Base-by-base conservation (phyloP, 2,113 vertebrate species). In the Pionites leucogaster region DNA sequence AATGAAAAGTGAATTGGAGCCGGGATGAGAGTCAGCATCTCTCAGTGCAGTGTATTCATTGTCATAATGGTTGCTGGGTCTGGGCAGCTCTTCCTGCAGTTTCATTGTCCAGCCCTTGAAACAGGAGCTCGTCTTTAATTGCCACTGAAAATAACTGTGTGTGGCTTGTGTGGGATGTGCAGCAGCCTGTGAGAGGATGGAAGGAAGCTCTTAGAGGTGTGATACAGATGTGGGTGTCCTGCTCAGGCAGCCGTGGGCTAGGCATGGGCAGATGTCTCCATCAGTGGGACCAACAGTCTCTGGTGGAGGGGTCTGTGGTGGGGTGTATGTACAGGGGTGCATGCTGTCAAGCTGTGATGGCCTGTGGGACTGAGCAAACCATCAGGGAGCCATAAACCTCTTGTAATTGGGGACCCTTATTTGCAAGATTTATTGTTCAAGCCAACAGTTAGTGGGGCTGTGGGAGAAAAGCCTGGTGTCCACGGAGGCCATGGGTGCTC, bases 291-390 rank as follows among this genome's bases (percentile, higher is more conserved):
- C 29, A 9, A 19, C 15, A 16, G 44, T 10, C 13, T 50, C 13
- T 59, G 46, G 18, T 33, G 35, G 7, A 5, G 7, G 3, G 0
- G 0, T 5, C 65, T 44, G 17, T 8, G 15, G 25, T 12, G 53
- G 82, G 39, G 4, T 46, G 1, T 4, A 1, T 7, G 1, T 1
- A 17, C 14, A 5, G 3, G 27, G 11, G 42, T 20, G 9, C 82
- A 55, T 59, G 11, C 20, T 59, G 64, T 53, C 7, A 3, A 50
- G 76, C 86, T 28, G 37, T 8, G 68, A 13, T 72, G 47, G 6
- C n/a, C 62, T 60, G 3, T 11, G 47, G 76, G 67, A 22, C n/a
- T 49, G 3, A 59, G 50, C 33, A 77, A 63, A 31, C 41, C 7
- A 3, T 15, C n/a, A 17, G 50, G 50, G 29, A 35, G 65, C 41